Evolutionary conservation across 2,888 invertebrate genomes (phyloP).

Genomic region (Agrochola lychnidis): DNA sequence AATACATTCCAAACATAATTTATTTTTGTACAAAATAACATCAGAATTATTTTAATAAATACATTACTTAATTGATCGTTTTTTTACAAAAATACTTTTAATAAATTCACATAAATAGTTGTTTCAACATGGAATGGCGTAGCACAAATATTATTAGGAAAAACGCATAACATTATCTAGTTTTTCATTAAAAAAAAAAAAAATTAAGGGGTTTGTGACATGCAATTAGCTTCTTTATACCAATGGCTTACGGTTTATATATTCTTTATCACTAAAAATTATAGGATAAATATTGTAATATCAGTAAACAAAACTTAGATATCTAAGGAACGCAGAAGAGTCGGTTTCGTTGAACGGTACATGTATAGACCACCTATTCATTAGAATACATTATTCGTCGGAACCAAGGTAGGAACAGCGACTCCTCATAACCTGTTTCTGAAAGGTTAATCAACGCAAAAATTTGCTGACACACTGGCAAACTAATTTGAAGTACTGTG

Average conservation of each 20-base stretch:
- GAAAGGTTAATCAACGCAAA: background rate
- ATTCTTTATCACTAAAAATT: background rate
- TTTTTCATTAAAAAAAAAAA: background rate
- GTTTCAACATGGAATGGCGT: slow-evolving; percentile 63
- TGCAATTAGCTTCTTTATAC: slow-evolving; percentile 9
- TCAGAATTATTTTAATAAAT: slow-evolving; percentile 56
- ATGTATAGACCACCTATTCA: background rate
- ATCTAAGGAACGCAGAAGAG: background rate
- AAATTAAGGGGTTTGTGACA: background rate
- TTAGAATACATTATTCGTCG: background rate
- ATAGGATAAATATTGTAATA: background rate
- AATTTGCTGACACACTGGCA: background rate
- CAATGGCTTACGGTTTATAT: background rate
- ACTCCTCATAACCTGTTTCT: background rate
- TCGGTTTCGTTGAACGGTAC: background rate
- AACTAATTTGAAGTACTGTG: background rate
- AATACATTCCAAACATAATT: slow-evolving; percentile 62
- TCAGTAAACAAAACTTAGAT: background rate
- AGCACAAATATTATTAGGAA: slow-evolving; percentile 27
- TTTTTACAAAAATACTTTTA: slow-evolving; percentile 66
- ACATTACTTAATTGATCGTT: slow-evolving; percentile 57
- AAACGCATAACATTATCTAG: slow-evolving; percentile 20
- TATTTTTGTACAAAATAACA: slow-evolving; percentile 72
- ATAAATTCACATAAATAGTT: slow-evolving; percentile 53
- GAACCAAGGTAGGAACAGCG: background rate